Evolutionary conservation across 2,113 vertebrate species (phyloP).

Genomic region (Rana temporaria): DNA sequence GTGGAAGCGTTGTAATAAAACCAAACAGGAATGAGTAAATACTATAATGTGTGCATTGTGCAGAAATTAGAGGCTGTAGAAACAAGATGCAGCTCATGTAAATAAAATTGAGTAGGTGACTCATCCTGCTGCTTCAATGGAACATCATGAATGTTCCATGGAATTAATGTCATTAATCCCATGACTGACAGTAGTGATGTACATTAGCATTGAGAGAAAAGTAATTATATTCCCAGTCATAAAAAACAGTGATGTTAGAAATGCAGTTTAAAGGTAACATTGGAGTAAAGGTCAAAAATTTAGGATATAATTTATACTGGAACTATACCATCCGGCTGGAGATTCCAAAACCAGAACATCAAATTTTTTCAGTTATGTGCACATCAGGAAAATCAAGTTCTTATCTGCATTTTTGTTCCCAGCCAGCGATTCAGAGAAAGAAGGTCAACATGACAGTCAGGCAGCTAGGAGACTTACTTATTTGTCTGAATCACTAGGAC

Average conservation of each 20-base stretch:
- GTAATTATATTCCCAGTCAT: neutral
- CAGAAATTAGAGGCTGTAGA: neutral
- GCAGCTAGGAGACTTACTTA: no score
- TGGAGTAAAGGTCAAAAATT: no score
- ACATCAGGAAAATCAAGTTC: no score
- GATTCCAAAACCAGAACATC: no score
- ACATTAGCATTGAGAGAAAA: neutral
- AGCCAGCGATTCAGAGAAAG: no score
- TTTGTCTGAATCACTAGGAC: no score
- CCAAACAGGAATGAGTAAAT: neutral
- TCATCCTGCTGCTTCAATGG: neutral
- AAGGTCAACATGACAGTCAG: no score
- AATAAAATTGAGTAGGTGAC: slow-evolving; percentile 17
- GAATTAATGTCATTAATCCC: slow-evolving; percentile 6
- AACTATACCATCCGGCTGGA: no score
- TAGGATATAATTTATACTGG: no score
- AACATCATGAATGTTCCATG: no score
- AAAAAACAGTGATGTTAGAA: neutral
- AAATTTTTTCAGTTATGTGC: no score
- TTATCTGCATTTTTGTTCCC: no score
- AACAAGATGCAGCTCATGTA: neutral
- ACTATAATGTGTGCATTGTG: slow-evolving; percentile 23
- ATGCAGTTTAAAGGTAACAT: neutral
- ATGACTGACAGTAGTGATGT: neutral
- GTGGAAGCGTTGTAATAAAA: neutral